Evolutionary conservation across 1,140 invertebrate genomes (phyloP).

Genomic region (Danaus melanippus): DNA sequence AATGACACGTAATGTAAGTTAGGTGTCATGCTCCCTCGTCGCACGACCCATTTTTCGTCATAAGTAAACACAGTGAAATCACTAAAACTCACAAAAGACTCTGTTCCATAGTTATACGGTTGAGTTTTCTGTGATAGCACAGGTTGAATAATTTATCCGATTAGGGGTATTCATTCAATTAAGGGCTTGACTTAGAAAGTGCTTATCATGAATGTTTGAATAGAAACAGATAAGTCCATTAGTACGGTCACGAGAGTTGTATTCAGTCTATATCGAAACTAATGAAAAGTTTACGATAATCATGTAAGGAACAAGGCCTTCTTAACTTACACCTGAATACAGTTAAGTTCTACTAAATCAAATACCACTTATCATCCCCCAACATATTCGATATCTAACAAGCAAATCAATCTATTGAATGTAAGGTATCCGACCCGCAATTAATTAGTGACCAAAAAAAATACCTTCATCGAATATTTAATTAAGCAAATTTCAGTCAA

Average conservation of each 20-base stretch:
- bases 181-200: constrained; percentile 44
- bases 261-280: too few relatives aligned
- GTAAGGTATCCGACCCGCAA: too few relatives aligned
- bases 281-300: too few relatives aligned
- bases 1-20: constrained; percentile 1
- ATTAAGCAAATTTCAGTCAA: constrained; percentile 32
- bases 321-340: too few relatives aligned
- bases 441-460: too few relatives aligned
- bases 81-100: constrained; percentile 15
- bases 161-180: constrained; percentile 50
- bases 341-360: too few relatives aligned
- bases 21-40: constrained; percentile 24
- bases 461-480: constrained; percentile 17
- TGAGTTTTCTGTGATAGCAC: constrained; percentile 19
- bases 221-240: constrained; percentile 42
- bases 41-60: constrained; percentile 28
- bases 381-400: too few relatives aligned
- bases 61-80: constrained; percentile 16
- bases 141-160: constrained; percentile 37
- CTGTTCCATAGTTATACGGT: constrained; percentile 21
- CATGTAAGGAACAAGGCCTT: too few relatives aligned
- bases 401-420: too few relatives aligned
- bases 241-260: constrained; percentile 24
- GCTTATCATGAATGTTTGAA: constrained; percentile 47
- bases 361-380: too few relatives aligned